Conservation (phyloP, 2,797 vertebrate genomes). For the Iguana delicatissima region DNA sequence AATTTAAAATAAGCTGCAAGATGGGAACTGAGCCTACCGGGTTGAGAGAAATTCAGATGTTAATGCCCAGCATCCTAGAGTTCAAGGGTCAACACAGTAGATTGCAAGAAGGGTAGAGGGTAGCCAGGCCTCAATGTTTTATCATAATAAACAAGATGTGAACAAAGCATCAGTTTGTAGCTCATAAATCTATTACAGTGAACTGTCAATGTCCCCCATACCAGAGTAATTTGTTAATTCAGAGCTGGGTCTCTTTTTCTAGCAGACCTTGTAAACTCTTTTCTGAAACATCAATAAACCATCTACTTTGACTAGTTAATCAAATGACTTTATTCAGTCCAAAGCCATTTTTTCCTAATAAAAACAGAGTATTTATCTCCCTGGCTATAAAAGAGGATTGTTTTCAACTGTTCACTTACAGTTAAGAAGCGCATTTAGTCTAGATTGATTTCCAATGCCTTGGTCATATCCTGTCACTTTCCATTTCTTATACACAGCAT, state of each 20-base stretch:
- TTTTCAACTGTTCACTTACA: slow-evolving; percentile 98
- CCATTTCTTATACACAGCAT: slow-evolving; percentile 95
- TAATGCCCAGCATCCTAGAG: slow-evolving; percentile 75
- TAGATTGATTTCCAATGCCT: slow-evolving; percentile 99
- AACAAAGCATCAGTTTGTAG: slow-evolving; percentile 79
- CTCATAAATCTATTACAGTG: slow-evolving; percentile 85
- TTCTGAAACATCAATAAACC: slow-evolving; percentile 86
- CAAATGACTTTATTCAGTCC: slow-evolving; percentile 87
- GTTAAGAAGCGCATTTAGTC: slow-evolving; percentile 99
- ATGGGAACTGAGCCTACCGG: slow-evolving; percentile 73
- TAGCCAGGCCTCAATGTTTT: slow-evolving; percentile 81
- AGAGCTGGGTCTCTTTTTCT: slow-evolving; percentile 77
- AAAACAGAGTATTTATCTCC: slow-evolving; percentile 89
- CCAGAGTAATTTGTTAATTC: slow-evolving; percentile 84
- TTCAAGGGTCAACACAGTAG: slow-evolving; percentile 81
- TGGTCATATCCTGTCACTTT: slow-evolving; percentile 99
- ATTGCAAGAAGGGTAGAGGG: slow-evolving; percentile 79
- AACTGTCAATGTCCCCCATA: slow-evolving; percentile 82
- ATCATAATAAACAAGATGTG: slow-evolving; percentile 84
- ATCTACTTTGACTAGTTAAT: slow-evolving; percentile 87
- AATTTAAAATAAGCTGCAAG: slow-evolving; percentile 73
- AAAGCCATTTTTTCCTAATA: slow-evolving; percentile 89
- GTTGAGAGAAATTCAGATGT: slow-evolving; percentile 83
- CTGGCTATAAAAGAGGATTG: slow-evolving; percentile 87
- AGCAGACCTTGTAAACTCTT: slow-evolving; percentile 84